Conservation (phyloP, 2,888 invertebrate species). For the Disparrhopalites patrizii region DNA sequence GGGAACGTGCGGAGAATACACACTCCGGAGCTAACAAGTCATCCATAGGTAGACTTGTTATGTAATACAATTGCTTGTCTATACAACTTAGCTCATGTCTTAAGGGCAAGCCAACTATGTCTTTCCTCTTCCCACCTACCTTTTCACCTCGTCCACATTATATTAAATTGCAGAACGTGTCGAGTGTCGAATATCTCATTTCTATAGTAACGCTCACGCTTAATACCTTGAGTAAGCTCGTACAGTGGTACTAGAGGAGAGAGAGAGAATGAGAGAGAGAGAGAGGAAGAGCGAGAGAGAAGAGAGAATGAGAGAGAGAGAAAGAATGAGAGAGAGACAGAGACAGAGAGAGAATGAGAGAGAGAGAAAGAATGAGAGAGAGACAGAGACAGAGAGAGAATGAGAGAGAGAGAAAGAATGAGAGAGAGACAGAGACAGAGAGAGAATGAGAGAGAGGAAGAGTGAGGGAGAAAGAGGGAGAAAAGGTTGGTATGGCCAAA, state of each 20-base stretch:
- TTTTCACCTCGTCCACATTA: constrained; percentile 7
- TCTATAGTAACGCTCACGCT: too few species aligned
- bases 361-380: too few species aligned
- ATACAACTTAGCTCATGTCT: background rate
- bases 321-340: too few species aligned
- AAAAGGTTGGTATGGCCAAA: too few species aligned
- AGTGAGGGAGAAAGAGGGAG: too few species aligned
- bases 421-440: background rate
- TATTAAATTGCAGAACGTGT: constrained; percentile 22
- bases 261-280: too few species aligned
- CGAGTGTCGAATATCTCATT: constrained; percentile 9
- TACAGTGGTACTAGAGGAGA: too few species aligned
- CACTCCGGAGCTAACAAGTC: constrained; percentile 1
- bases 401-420: background rate
- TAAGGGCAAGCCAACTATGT: background rate
- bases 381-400: constrained; percentile 6
- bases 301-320: too few species aligned
- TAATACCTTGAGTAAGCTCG: too few species aligned
- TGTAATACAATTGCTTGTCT: background rate
- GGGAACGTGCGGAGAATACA: background rate
- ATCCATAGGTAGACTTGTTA: constrained; percentile 9
- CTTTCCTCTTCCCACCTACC: background rate
- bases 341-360: background rate
- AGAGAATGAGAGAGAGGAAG: background rate
- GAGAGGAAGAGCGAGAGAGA: too few species aligned